These are phyloP conservation scores for Lithophane ornitopus DNA, from an alignment of 2,888 invertebrate species.

Conservation along the genomic window DNA sequence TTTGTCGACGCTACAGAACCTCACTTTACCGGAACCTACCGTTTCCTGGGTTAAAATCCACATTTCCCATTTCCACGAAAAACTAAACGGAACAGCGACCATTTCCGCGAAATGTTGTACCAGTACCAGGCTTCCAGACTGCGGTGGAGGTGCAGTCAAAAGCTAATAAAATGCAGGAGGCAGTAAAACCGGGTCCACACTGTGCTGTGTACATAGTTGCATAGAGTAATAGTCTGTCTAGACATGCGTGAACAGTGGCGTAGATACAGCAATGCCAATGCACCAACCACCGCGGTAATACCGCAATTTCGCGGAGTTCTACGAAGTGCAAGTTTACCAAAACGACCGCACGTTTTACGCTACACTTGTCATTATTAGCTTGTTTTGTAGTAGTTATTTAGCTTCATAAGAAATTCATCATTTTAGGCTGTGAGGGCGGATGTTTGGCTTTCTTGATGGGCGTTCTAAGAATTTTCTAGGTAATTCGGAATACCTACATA, in stretches of 20 bases:
- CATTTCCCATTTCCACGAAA: constrained; percentile 42
- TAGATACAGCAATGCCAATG: constrained; percentile 53
- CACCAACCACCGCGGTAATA: constrained; percentile 30
- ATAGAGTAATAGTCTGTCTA: constrained; percentile 71
- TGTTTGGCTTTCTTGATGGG: not conserved
- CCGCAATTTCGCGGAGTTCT: constrained; percentile 37
- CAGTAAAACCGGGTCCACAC: constrained; percentile 39
- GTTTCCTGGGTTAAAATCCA: constrained; percentile 22
- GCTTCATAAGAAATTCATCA: constrained; percentile 3
- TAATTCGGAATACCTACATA: not conserved
- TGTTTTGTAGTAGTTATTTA: constrained; percentile 7
- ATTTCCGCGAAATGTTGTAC: constrained; percentile 39
- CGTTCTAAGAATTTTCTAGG: not conserved
- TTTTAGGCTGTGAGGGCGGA: not conserved
- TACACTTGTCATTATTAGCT: constrained; percentile 15
- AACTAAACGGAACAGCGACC: constrained; percentile 17
- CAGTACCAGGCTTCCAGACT: constrained; percentile 36
- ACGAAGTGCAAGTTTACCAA: constrained; percentile 25
- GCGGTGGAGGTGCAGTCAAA: constrained; percentile 43
- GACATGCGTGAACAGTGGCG: constrained; percentile 77
- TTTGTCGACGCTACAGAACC: not conserved
- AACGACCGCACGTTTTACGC: constrained; percentile 16
- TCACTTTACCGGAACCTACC: constrained; percentile 21
- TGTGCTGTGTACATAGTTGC: constrained; percentile 33
- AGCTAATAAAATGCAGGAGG: constrained; percentile 58